Percentiles rank a stretch among this genome's conserved stretches.
Evolutionary conservation across 2,797 vertebrate genomes (phyloP).

Genomic region (Cossypha caffra): DNA sequence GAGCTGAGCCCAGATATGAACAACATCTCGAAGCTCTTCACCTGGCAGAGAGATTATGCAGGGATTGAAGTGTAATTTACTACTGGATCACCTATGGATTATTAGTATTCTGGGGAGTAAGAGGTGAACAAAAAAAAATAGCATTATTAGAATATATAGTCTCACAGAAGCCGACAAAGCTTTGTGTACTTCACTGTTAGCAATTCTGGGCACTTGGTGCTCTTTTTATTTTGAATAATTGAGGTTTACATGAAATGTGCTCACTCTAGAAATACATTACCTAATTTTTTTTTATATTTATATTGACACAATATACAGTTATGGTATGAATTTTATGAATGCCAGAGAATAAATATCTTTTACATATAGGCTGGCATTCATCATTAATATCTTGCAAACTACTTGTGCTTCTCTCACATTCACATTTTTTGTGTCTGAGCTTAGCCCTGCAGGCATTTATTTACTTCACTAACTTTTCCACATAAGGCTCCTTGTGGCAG

Average conservation of each 20-base stretch:
- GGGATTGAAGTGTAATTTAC: neutral
- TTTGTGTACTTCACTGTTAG: neutral
- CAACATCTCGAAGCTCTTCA: neutral
- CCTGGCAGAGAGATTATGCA: neutral
- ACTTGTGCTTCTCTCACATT: neutral
- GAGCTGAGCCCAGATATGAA: neutral
- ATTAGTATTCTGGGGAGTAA: neutral
- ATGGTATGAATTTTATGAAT: neutral
- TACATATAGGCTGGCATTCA: neutral
- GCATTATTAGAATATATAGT: neutral
- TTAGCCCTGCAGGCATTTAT: neutral
- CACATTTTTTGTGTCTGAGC: neutral
- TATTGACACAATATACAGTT: neutral
- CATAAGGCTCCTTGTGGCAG: fast-evolving
- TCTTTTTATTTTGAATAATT: neutral
- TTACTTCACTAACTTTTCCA: neutral
- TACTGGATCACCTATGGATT: neutral
- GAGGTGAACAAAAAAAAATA: neutral
- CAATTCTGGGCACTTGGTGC: neutral
- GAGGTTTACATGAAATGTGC: neutral
- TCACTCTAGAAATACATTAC: neutral
- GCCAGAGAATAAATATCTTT: neutral
- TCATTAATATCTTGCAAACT: neutral
- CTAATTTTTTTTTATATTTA: constrained; percentile 13
- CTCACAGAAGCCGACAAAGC: neutral